Percentiles rank a stretch among this genome's conserved stretches.
These are phyloP conservation scores for Panurus biarmicus DNA, from an alignment of 2,113 vertebrate species.

Conservation along the genomic window DNA sequence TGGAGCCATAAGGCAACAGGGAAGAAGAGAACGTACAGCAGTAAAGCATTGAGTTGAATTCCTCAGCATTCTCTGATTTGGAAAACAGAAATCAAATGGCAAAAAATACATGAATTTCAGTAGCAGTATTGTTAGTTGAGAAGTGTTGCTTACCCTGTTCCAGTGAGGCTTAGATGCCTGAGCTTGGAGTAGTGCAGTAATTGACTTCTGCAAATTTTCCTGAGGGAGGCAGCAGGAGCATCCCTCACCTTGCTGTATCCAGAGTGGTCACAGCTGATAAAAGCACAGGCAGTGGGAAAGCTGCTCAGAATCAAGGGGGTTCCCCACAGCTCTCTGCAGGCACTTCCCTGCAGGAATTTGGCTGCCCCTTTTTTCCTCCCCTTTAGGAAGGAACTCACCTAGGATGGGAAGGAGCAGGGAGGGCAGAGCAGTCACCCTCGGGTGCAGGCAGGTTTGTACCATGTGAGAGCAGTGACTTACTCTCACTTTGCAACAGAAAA, in stretches of 20 bases:
- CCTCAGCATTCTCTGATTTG: background rate
- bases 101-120: background rate
- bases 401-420: background rate
- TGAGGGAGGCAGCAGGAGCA: background rate
- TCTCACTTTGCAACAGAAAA: background rate
- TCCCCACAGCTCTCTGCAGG: background rate
- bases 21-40: background rate
- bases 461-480: background rate
- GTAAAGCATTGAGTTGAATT: background rate
- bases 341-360: background rate
- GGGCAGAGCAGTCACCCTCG: background rate
- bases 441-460: background rate
- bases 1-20: background rate
- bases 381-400: background rate
- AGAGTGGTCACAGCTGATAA: background rate
- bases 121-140: background rate
- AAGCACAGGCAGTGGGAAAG: background rate
- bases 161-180: background rate
- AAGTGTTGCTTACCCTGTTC: background rate
- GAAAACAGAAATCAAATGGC: background rate
- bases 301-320: background rate
- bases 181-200: background rate
- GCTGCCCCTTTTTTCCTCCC: background rate
- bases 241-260: rapidly evolving
- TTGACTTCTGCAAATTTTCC: background rate